phyloP scores from a whole-genome alignment of 1,140 invertebrate genomes.

The Drosophila punjabiensis region DNA sequence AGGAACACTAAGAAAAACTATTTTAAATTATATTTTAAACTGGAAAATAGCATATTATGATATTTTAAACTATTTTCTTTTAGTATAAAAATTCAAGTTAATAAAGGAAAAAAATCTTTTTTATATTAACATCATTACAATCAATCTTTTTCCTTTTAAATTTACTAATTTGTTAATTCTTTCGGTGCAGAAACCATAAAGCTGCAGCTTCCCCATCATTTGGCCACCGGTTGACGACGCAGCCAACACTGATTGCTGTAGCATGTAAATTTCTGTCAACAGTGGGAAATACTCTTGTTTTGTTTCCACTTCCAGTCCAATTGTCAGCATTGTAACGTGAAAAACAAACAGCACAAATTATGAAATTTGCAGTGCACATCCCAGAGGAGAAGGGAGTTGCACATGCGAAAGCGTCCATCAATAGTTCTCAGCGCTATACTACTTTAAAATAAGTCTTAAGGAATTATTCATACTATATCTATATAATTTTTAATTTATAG shows the following conservation, averaged over 20 bases:
- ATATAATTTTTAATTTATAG: not conserved
- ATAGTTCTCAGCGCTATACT: slow-evolving; percentile 1
- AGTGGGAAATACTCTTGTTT: slow-evolving; percentile 32
- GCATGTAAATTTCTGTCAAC: slow-evolving; percentile 63
- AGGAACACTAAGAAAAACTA: not conserved
- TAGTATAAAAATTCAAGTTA: too few relatives aligned
- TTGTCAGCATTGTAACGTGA: slow-evolving; percentile 36
- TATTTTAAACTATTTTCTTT: too few relatives aligned
- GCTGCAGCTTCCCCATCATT: not conserved
- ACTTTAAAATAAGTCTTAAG: not conserved
- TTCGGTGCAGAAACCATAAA: not conserved
- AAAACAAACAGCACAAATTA: slow-evolving; percentile 68
- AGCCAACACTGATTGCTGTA: slow-evolving; percentile 41
- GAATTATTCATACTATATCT: not conserved
- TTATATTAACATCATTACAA: not conserved
- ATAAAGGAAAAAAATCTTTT: not conserved
- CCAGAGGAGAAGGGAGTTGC: slow-evolving; percentile 4
- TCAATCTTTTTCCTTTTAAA: not conserved
- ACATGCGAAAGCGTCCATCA: not conserved
- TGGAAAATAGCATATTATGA: accelerated
- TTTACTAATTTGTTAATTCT: not conserved
- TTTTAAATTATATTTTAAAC: not conserved
- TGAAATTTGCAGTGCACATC: slow-evolving; percentile 39
- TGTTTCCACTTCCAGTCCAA: slow-evolving; percentile 46
- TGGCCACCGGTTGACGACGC: slow-evolving; percentile 25